A percentile compares a stretch with the other conserved stretches of the same genome.
These are phyloP conservation scores for Scaptomyza tumidula DNA, from an alignment of 2,888 invertebrate genomes.

Conservation along the genomic window DNA sequence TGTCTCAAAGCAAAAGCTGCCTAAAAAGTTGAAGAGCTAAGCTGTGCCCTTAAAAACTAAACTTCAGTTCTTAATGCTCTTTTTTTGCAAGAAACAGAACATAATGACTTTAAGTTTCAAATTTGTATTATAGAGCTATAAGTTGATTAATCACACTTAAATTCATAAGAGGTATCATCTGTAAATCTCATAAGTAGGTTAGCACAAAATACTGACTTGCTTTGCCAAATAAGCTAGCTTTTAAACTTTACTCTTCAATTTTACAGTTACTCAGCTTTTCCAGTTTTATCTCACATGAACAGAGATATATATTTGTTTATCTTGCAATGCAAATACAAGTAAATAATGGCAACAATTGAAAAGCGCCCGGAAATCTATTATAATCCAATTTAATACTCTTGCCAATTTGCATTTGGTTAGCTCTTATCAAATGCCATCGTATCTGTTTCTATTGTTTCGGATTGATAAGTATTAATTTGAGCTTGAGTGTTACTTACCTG, in stretches of 20 bases:
- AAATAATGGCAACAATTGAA: neutral
- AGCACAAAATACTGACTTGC: no score
- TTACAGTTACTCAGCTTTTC: no score
- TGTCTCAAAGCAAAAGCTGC: constrained; percentile 42
- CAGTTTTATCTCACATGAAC: no score
- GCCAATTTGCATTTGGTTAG: constrained; percentile 16
- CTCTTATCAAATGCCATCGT: constrained; percentile 38
- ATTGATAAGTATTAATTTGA: constrained; percentile 52
- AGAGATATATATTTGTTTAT: neutral
- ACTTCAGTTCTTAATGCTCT: constrained; percentile 6
- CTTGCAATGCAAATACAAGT: no score
- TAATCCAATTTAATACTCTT: neutral
- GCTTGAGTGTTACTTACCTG: constrained; percentile 85
- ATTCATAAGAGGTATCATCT: neutral
- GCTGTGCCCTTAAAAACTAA: constrained; percentile 4
- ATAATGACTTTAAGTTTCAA: neutral
- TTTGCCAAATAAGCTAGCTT: no score
- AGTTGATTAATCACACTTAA: neutral
- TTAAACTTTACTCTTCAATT: no score
- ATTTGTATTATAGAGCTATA: neutral
- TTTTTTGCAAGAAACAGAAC: neutral
- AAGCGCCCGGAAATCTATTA: neutral
- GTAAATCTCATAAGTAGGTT: neutral
- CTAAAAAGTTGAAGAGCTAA: neutral
- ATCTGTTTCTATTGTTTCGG: constrained; percentile 48